phyloP scores from a whole-genome alignment of 2,888 invertebrate species.

The Platycnemis pennipes region DNA sequence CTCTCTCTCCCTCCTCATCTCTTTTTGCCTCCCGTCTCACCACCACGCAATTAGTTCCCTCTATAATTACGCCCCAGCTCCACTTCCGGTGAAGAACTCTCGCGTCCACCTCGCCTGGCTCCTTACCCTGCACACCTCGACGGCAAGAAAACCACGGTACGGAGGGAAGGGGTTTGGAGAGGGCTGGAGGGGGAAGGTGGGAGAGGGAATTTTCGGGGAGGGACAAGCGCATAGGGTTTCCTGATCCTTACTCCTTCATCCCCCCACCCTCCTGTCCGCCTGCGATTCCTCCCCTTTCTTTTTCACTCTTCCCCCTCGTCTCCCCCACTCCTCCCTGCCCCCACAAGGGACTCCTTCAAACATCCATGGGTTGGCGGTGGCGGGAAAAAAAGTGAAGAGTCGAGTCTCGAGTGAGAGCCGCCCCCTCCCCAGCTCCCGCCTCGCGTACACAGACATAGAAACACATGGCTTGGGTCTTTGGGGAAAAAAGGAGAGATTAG shows the following conservation, averaged over 20 bases:
- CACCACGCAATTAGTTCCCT: constrained; percentile 65
- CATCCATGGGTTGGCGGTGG: neutral
- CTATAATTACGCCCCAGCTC: constrained; percentile 59
- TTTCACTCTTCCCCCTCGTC: neutral
- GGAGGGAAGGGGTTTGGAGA: neutral
- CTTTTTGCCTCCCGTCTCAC: constrained; percentile 12
- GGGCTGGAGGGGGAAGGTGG: neutral
- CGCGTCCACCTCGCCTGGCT: neutral
- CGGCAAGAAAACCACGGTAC: neutral
- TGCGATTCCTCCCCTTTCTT: neutral
- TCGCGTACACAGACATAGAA: neutral
- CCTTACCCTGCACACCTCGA: constrained; percentile 8
- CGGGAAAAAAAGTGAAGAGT: neutral
- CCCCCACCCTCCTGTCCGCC: neutral
- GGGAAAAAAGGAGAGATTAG: neutral
- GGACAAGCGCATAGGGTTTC: constrained; percentile 5
- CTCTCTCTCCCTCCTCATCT: neutral
- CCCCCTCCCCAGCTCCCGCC: neutral
- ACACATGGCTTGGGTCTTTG: neutral
- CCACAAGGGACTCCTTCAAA: neutral
- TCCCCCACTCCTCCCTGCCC: neutral
- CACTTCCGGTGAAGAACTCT: constrained; percentile 47
- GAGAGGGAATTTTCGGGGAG: neutral
- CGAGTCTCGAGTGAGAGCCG: neutral
- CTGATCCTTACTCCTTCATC: neutral